A percentile compares a stretch with the other conserved stretches of the same genome.
Evolutionary conservation across 2,113 vertebrate species (phyloP).

Genomic region (Sceloporus undulatus): DNA sequence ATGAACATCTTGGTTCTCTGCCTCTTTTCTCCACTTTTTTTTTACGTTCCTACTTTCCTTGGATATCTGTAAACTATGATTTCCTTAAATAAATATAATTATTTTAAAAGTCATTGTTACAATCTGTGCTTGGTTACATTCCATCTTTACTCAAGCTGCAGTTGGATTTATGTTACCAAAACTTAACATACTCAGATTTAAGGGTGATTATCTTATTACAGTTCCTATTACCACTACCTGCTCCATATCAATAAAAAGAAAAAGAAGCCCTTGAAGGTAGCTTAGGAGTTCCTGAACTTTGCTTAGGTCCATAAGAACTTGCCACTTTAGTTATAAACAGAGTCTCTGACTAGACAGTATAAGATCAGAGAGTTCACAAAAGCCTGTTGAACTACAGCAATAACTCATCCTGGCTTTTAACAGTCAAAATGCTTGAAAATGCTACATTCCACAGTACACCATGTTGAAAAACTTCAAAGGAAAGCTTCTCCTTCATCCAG

Average conservation of each 20-base stretch:
- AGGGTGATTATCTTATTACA: neutral
- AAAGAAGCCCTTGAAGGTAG: neutral
- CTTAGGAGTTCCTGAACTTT: neutral
- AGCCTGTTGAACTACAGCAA: conserved; percentile 39
- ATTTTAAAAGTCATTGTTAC: neutral
- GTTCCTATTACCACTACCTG: neutral
- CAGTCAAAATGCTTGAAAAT: conserved; percentile 46
- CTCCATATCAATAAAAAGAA: neutral
- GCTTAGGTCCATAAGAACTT: neutral
- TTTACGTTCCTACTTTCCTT: neutral
- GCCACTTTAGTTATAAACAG: neutral
- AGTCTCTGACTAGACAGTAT: neutral
- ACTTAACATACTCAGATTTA: neutral
- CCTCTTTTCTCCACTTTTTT: neutral
- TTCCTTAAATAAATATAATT: conserved; percentile 5
- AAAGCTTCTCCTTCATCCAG: conserved; percentile 60
- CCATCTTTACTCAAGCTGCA: neutral
- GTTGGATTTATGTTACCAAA: neutral
- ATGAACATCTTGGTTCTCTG: neutral
- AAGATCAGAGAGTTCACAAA: conserved; percentile 13
- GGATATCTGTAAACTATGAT: neutral
- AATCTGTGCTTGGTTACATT: neutral
- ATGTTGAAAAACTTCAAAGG: conserved; percentile 75
- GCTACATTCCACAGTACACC: conserved; percentile 60
- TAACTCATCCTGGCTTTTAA: conserved; percentile 65